Base-by-base conservation (phyloP, 2,888 invertebrate species). In the Coecobrya sp. region DNA sequence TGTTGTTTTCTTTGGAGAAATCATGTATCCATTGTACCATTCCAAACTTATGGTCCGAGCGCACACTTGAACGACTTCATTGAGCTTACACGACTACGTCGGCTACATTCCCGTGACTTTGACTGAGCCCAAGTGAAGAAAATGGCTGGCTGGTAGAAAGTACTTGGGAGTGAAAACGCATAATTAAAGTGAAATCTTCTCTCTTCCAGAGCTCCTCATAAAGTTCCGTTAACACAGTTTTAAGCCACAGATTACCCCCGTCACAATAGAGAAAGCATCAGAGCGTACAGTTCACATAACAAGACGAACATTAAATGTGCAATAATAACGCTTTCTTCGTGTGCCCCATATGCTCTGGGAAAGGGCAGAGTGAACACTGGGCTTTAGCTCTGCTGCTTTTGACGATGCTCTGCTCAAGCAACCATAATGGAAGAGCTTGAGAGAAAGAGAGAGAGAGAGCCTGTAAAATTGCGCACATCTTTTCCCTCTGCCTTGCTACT, bases 141-240 rank as follows among this genome's bases (percentile, higher is more conserved):
- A 59, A 65, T 27, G 30, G 55, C 30, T 55, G 36, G 55, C 19
- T 81, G 55, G 42, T 52, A 42, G 85, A 25, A 68, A 49, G 19
- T 68, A 49, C 25, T 68, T 70, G n/a, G 52, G 91, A 91, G 82
- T 65, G 52, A 86, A 76, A 81, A 89, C 79, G 79, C 91, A 91
- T 86, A 91, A 91, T 91, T 91, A 91, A 91, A 91, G 86, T 86
- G 65, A 91, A 91, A 91, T 91, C 91, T 70, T 70, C 36, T 68
- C 68, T 49, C 76, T 85, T 70, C 86, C 22, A 36, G 86, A 91
- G 86, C 70, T 87, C 70, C 91, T 86, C 91, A 82, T 91, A 91
- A 91, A 91, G 70, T 91, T 91, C 86, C 91, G 91, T 91, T 91
- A 91, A 91, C 91, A 91, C 82, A 91, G 86, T 91, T 91, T 91